These are phyloP conservation scores for Tetrao urogallus DNA, from an alignment of 2,113 vertebrate species.

Conservation along the genomic window DNA sequence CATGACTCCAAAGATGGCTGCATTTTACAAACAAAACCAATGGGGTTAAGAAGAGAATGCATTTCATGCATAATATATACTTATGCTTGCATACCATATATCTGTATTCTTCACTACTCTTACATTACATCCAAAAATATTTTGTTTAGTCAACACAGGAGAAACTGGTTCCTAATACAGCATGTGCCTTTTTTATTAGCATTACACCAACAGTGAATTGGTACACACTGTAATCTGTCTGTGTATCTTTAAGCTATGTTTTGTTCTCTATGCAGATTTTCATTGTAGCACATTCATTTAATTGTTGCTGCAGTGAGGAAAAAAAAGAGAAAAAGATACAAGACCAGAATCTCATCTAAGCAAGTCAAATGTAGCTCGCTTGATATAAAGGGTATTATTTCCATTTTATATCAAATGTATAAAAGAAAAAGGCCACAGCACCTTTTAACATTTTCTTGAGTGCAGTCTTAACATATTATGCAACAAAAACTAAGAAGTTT, in stretches of 20 bases:
- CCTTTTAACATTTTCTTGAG: background rate
- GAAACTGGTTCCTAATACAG: background rate
- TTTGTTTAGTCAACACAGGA: background rate
- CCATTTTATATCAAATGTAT: background rate
- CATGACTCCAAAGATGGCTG: background rate
- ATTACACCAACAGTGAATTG: background rate
- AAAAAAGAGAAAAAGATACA: background rate
- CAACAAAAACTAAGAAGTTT: background rate
- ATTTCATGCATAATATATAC: background rate
- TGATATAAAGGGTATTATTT: background rate
- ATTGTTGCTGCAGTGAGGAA: background rate
- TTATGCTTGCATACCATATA: background rate
- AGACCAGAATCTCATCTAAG: constrained; percentile 8
- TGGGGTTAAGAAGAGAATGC: background rate
- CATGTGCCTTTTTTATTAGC: background rate
- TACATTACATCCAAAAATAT: background rate
- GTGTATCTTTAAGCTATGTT: background rate
- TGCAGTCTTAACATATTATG: background rate
- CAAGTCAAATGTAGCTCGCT: background rate
- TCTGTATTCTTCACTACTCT: background rate
- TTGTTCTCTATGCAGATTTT: background rate
- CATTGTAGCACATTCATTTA: background rate
- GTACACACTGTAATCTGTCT: background rate
- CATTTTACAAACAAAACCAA: background rate
- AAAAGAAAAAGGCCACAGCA: background rate